phyloP scores from a whole-genome alignment of 2,797 vertebrate genomes.

The Myripristis murdjan region DNA sequence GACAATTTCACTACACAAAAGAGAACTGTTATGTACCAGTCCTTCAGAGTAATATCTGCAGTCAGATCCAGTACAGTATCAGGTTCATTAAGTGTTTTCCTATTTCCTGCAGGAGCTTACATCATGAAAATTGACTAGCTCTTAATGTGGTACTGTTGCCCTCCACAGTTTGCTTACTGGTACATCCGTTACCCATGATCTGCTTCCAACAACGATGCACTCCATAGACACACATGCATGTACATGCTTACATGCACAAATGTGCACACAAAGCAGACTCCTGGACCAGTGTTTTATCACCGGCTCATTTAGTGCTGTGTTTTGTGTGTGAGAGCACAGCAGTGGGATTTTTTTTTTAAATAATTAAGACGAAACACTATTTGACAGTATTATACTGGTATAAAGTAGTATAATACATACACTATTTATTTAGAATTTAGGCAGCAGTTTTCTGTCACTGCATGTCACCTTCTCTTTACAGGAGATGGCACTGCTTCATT shows the following conservation, averaged over 20 bases:
- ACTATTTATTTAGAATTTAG: no score
- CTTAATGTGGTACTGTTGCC: conserved; percentile 2
- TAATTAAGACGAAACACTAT: no score
- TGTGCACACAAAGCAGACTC: neutral
- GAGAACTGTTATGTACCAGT: conserved; percentile 1
- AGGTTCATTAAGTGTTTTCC: neutral
- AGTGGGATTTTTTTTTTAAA: no score
- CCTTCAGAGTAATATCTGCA: conserved; percentile 6
- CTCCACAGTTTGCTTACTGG: conserved; percentile 2
- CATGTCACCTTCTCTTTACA: no score
- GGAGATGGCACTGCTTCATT: no score
- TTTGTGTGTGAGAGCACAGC: no score
- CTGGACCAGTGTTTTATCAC: no score
- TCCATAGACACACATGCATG: no score
- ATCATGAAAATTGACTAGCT: conserved; percentile 3
- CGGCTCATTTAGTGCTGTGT: no score
- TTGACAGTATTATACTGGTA: no score
- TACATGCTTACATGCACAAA: neutral
- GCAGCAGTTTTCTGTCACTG: no score
- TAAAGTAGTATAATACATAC: no score
- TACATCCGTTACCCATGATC: neutral
- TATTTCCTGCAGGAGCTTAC: conserved; percentile 5
- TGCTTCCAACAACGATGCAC: neutral
- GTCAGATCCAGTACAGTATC: neutral
- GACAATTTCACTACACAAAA: conserved; percentile 17